A percentile compares a stretch with the other conserved stretches of the same genome.
Conservation (phyloP, 2,113 vertebrate species). For the Gymnorhina tibicen region DNA sequence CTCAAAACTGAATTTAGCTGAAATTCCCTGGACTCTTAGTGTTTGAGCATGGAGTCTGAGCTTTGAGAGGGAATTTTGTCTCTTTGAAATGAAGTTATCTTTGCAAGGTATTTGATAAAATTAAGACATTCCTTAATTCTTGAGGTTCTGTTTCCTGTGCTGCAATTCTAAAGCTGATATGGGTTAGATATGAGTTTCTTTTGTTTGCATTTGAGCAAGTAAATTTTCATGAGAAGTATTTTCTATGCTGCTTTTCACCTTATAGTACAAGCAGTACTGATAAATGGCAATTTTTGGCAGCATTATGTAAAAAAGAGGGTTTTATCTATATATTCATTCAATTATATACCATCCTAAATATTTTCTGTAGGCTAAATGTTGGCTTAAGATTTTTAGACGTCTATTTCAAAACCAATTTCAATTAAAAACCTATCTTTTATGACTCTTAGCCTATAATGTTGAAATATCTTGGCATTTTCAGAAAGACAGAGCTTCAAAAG, state of each 20-base stretch:
- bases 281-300: background rate
- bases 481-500: conserved; percentile 15
- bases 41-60: background rate
- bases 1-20: background rate
- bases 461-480: conserved; percentile 19
- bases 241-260: background rate
- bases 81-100: background rate
- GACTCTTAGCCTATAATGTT: conserved; percentile 4
- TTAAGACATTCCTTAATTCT: background rate
- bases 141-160: background rate
- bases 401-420: background rate
- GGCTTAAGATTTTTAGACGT: background rate
- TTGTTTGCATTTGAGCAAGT: background rate
- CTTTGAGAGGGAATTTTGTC: background rate
- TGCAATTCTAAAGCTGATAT: background rate
- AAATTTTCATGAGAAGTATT: background rate
- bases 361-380: background rate
- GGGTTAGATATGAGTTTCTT: background rate
- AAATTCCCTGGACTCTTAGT: background rate
- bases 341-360: background rate
- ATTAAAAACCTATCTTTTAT: conserved; percentile 3
- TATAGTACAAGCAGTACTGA: background rate
- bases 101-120: background rate
- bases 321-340: background rate
- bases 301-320: background rate